Base-by-base conservation (phyloP, 2,113 vertebrate species). In the Xiphorhynchus elegans region DNA sequence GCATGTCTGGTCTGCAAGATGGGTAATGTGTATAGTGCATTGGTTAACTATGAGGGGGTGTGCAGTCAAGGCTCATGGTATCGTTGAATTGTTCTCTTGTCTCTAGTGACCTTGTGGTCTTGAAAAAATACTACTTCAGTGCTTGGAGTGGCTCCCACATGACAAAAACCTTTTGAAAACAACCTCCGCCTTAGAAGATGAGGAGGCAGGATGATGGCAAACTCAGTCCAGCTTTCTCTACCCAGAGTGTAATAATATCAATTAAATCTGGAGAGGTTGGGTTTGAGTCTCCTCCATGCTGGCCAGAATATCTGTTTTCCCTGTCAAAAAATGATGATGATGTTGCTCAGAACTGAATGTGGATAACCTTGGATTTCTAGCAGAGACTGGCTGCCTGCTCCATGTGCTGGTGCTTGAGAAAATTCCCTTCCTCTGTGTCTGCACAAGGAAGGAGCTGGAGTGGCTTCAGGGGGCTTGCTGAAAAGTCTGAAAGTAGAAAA, bases 1-100 rank as follows among this genome's bases (percentile, higher is more conserved):
- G 42, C 17, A 25, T 2, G 2, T 67, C 42, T 72, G 31, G 47
- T 18, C 63, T 84, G 11, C 28, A 8, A 39, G 62, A 47, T 50
- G 33, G 24, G 28, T 47, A 47, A 4, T 0, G 0, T 4, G 5
- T 40, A 1, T 17, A 8, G n/a, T 10, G 29, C 0, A 0, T 18
- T 24, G 9, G 15, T n/a, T 60, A 40, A 18, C 23, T 9, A 15
- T 15, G 31, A 55, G n/a, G 13, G 56, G 37, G 35, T 14, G 9
- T 47, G 23, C 6, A 0, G 56, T 26, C 35, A n/a, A 52, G 47
- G 59, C 31, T 40, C 15, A 2, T 46, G 25, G 11, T 46, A 1
- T 44, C 69, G 72, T 46, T 39, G 25, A 35, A 21, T 16, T 90
- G 29, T 60, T 91, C 37, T 72, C 42, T n/a, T 33, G 14, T 70